Conservation (phyloP, 2,797 vertebrate species). For the Macropodus opercularis region DNA sequence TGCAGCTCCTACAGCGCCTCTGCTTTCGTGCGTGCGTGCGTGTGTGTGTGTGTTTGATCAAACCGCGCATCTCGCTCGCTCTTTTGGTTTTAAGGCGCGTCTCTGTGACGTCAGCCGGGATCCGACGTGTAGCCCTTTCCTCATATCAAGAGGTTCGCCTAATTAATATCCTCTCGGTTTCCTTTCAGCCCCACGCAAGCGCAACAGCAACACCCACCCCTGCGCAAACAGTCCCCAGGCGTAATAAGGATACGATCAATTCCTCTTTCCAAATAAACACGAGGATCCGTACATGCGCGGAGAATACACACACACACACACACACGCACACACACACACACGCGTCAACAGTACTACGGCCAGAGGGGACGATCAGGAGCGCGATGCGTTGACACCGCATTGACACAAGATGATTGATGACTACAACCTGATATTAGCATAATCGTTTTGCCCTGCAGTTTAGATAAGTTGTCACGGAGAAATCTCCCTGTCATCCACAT, state of each 20-base stretch:
- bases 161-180: slow-evolving; percentile 64
- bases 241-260: slow-evolving; percentile 91
- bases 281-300: slow-evolving; percentile 19
- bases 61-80: slow-evolving; percentile 61
- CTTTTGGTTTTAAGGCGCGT: slow-evolving; percentile 76
- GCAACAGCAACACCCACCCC: not conserved
- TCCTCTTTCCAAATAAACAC: slow-evolving; percentile 73
- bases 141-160: slow-evolving; percentile 56
- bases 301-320: slow-evolving; percentile 20
- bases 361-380: slow-evolving; percentile 70
- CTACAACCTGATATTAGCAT: slow-evolving; percentile 87
- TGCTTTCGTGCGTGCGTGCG: slow-evolving; percentile 15
- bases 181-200: slow-evolving; percentile 36
- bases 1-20: slow-evolving; percentile 23
- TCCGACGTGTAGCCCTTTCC: slow-evolving; percentile 20
- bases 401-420: slow-evolving; percentile 99
- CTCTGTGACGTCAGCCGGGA: slow-evolving; percentile 72
- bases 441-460: slow-evolving; percentile 98
- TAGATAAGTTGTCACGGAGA: slow-evolving; percentile 90
- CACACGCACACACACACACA: slow-evolving; percentile 7
- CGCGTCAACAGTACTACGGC: slow-evolving; percentile 46
- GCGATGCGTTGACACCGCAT: slow-evolving; percentile 79
- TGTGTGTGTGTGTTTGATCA: slow-evolving; percentile 46
- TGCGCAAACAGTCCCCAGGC: slow-evolving; percentile 83
- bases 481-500: slow-evolving; percentile 82